Evolutionary conservation across 2,797 vertebrate species (phyloP).

Genomic region (Botia almorhae): DNA sequence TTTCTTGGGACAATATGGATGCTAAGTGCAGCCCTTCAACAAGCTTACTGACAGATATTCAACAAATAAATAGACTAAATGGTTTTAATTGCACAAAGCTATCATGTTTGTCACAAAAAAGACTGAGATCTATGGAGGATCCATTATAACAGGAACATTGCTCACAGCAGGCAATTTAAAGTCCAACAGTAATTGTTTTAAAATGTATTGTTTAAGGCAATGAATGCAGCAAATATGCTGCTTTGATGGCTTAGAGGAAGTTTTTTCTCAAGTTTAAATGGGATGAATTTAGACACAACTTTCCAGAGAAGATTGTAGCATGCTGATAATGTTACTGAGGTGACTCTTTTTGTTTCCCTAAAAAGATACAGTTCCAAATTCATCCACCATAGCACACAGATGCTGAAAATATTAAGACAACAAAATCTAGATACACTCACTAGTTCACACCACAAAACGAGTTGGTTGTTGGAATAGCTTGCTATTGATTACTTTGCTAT

Average conservation of each 20-base stretch:
- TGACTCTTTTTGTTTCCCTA: neutral
- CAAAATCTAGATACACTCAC: neutral
- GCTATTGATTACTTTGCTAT: neutral
- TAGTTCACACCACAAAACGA: neutral
- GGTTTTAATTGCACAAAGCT: neutral
- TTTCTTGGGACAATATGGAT: neutral
- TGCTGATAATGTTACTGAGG: neutral
- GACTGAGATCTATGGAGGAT: neutral
- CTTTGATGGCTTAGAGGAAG: neutral
- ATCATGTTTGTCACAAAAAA: neutral
- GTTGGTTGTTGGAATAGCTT: neutral
- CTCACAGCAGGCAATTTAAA: constrained; percentile 11
- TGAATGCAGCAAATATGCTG: neutral
- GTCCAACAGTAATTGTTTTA: neutral
- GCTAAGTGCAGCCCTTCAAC: neutral
- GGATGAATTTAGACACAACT: neutral
- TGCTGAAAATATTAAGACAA: neutral
- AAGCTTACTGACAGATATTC: neutral
- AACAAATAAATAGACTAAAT: neutral
- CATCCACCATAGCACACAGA: neutral
- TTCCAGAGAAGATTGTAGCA: neutral
- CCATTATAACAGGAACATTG: neutral
- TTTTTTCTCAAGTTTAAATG: neutral
- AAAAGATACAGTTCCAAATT: neutral
- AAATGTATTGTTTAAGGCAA: constrained; percentile 1